Evolutionary conservation across 2,797 vertebrate species (phyloP).

Genomic region (Coracias cyanogaster): DNA sequence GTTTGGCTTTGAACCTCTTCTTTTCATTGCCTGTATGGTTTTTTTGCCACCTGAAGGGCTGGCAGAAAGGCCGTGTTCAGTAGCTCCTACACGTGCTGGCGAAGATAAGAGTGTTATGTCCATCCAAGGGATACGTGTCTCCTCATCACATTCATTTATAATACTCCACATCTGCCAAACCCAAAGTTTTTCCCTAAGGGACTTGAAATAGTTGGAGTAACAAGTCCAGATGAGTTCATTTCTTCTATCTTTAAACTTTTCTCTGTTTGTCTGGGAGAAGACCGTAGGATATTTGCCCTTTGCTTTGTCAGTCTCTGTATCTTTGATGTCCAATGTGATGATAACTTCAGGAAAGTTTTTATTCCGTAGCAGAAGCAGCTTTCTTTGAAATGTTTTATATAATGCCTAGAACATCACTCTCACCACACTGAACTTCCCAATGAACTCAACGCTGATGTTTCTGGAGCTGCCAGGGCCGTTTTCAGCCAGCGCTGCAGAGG

Average conservation of each 20-base stretch:
- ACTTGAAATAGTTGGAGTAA: background rate
- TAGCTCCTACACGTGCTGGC: background rate
- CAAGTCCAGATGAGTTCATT: background rate
- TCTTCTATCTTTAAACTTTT: background rate
- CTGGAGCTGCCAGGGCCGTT: background rate
- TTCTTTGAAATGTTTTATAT: background rate
- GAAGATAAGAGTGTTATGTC: background rate
- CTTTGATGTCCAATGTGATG: background rate
- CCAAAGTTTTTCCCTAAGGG: background rate
- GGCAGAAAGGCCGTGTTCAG: background rate
- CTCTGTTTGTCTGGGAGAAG: background rate
- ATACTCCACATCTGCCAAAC: background rate
- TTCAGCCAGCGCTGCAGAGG: background rate
- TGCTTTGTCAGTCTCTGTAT: background rate
- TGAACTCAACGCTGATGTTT: background rate
- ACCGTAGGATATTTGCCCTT: background rate
- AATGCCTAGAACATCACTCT: background rate
- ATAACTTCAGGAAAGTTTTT: background rate
- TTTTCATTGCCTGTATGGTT: background rate
- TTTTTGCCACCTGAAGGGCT: slow-evolving; percentile 36
- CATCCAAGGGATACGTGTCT: background rate
- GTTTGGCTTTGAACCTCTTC: background rate
- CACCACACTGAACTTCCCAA: background rate
- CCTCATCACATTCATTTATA: background rate
- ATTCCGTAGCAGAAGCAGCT: background rate